Base-by-base conservation (phyloP, 2,888 invertebrate genomes). In the Apamea crenata region DNA sequence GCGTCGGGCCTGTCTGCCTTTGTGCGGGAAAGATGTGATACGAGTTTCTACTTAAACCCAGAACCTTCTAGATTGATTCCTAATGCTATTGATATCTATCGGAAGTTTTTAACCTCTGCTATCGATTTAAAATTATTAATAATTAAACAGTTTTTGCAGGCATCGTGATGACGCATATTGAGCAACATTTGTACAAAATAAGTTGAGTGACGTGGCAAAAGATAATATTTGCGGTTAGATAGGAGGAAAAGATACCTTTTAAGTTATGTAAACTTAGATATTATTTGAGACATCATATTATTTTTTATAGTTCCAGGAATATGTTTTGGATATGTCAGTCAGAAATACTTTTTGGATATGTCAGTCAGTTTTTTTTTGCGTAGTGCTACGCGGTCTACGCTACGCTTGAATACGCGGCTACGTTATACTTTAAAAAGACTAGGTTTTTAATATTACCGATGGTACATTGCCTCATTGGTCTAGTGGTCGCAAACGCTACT, bases 161-260 rank as follows among this genome's bases (percentile, higher is more conserved):
- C 53, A 82, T 32, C 25, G 8, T 40, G 70, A 82, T 83, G 82
- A 83, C 86, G 86, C 61, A 83, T 56, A 66, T 71, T 53, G 29
- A 29, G 32, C 16, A 53, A 53, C 0, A 61, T 82, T 73, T 36
- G 8, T 44, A 44, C n/a, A 59, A 80, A 80, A 80, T 63, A 53
- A 50, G 56, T 63, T 68, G n/a, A 59, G 40, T 82, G 63, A 85
- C 63, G 73, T 73, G 56, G 2, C 56, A 56, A 47, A 29, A 56
- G 36, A 67, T 86, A 82, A 82, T 74, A 69, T 82, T 85, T 85
- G 63, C 68, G 29, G 67, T 61, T 67, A 74, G 65, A 74, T 74
- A 86, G 32, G 25, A 86, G 82, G 82, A 68, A 83, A 82, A 82
- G 70, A 86, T 83, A 82, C 74, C 59, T 61, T 81, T 74, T 81